These are phyloP conservation scores for Acanthochromis polyacanthus DNA, from an alignment of 2,113 vertebrate species.

Conservation along the genomic window DNA sequence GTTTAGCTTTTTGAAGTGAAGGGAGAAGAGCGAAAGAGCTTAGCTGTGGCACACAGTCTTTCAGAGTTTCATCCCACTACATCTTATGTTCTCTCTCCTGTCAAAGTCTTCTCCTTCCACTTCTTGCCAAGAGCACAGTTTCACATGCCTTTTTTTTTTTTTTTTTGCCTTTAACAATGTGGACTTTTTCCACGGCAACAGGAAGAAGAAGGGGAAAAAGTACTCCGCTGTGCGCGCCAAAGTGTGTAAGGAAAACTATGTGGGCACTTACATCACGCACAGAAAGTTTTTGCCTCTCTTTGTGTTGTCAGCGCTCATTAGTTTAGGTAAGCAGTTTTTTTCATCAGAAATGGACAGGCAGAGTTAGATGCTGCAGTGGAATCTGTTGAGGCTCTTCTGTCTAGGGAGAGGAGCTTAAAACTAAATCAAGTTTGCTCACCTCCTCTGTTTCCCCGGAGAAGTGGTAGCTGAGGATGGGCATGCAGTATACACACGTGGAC, in stretches of 20 bases:
- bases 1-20: slow-evolving; percentile 41
- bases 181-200: slow-evolving; percentile 11
- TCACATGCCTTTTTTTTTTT: slow-evolving; percentile 22
- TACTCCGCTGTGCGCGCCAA: not conserved
- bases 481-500: too few relatives aligned
- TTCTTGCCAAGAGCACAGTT: slow-evolving; percentile 19
- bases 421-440: too few relatives aligned
- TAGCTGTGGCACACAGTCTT: slow-evolving; percentile 14
- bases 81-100: slow-evolving; percentile 10
- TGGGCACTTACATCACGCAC: not conserved
- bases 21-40: slow-evolving; percentile 20
- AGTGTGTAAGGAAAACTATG: not conserved
- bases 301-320: slow-evolving; percentile 21
- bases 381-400: not conserved
- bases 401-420: too few relatives aligned
- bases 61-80: slow-evolving; percentile 19
- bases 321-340: slow-evolving; percentile 26
- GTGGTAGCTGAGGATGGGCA: too few relatives aligned
- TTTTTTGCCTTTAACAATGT: slow-evolving; percentile 25
- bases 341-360: not conserved
- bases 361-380: not conserved
- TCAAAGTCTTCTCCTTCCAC: slow-evolving; percentile 8
- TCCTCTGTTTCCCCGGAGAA: too few relatives aligned
- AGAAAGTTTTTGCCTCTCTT: slow-evolving; percentile 6
- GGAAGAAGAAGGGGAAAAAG: not conserved